Evolutionary conservation across 2,797 vertebrate species (phyloP).

Genomic region (Mus spretus): DNA sequence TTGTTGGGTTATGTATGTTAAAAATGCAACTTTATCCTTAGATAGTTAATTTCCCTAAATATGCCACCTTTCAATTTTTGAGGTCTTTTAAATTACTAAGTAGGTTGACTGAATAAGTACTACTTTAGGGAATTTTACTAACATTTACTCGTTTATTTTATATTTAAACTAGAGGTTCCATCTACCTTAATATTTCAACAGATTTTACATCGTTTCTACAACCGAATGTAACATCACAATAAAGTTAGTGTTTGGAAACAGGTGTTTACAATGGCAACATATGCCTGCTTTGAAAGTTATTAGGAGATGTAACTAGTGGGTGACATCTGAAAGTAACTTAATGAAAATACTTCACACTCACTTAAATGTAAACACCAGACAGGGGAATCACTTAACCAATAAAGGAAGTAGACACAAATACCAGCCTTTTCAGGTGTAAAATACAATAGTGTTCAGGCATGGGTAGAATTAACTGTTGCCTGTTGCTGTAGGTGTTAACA

Average conservation of each 20-base stretch:
- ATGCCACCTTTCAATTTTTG: neutral
- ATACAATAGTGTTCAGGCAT: slow-evolving; percentile 3
- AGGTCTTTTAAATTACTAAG: neutral
- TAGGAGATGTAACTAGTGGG: neutral
- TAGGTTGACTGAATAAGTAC: neutral
- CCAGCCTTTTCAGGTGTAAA: neutral
- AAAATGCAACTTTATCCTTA: slow-evolving; percentile 31
- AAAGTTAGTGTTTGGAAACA: neutral
- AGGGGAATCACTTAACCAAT: neutral
- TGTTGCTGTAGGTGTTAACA: neutral
- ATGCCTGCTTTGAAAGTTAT: neutral
- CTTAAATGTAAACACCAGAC: neutral
- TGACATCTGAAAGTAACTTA: slow-evolving; percentile 29
- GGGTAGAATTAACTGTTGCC: neutral
- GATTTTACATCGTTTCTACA: neutral
- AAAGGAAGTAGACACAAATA: neutral
- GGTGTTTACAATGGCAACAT: neutral
- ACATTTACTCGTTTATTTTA: slow-evolving; percentile 31
- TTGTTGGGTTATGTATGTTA: neutral
- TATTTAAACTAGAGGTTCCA: neutral
- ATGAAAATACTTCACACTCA: slow-evolving; percentile 28
- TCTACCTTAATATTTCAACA: slow-evolving; percentile 8
- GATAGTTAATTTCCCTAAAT: neutral
- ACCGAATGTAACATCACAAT: neutral
- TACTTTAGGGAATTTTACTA: slow-evolving; percentile 32